These are phyloP conservation scores for Drosophila elegans DNA, from an alignment of 1,140 invertebrate species.

Conservation along the genomic window DNA sequence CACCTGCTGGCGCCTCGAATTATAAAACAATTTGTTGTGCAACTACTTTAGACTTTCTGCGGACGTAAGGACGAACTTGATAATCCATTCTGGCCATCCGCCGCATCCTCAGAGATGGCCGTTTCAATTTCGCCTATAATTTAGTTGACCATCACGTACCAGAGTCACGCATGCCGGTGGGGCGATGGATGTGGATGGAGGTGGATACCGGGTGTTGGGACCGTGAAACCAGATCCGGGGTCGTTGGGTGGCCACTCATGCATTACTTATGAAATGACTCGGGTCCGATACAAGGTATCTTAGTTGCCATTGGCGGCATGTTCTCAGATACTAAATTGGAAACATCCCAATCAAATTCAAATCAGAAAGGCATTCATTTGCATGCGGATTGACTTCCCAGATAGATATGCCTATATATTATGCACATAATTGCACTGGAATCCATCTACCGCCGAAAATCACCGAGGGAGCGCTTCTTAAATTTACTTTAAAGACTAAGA, in stretches of 20 bases:
- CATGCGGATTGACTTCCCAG: constrained; percentile 38
- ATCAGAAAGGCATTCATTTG: constrained; percentile 40
- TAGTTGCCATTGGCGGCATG: constrained; percentile 47
- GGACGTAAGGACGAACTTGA: constrained; percentile 2
- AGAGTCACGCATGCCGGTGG: constrained; percentile 61
- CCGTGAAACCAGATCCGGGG: constrained; percentile 56
- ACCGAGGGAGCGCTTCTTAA: constrained; percentile 14
- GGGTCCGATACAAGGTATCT: constrained; percentile 37
- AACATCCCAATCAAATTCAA: constrained; percentile 47
- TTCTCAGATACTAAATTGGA: constrained; percentile 47
- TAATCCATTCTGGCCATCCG: background rate
- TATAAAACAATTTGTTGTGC: constrained; percentile 54
- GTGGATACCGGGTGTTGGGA: background rate
- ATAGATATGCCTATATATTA: constrained; percentile 34
- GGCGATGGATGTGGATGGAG: background rate
- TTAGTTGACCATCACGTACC: constrained; percentile 75
- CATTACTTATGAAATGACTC: constrained; percentile 74
- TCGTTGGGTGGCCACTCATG: constrained; percentile 61
- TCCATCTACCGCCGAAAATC: background rate
- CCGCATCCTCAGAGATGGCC: constrained; percentile 30
- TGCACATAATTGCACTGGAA: constrained; percentile 43
- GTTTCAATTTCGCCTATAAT: constrained; percentile 69
- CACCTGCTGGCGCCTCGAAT: constrained; percentile 28
- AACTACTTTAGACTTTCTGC: constrained; percentile 15
- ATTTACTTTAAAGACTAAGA: constrained; percentile 29